Evolutionary conservation across 2,797 vertebrate species (phyloP).

Genomic region (Euphonia xanthogaster): DNA sequence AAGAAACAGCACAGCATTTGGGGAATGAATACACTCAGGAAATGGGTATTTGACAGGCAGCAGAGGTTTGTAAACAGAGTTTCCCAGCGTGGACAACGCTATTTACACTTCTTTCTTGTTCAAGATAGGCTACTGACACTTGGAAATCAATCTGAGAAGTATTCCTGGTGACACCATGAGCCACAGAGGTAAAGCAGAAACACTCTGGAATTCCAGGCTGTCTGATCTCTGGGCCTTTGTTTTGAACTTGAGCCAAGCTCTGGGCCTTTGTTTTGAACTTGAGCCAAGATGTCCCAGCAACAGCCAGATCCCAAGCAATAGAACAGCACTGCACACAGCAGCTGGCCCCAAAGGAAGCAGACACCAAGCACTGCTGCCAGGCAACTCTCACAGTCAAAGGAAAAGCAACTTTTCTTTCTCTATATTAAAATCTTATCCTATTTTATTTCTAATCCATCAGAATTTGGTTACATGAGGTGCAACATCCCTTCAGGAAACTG

Average conservation of each 20-base stretch:
- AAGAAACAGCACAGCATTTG: constrained; percentile 3
- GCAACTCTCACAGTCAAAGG: not conserved
- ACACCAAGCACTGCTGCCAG: not conserved
- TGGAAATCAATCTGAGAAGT: not conserved
- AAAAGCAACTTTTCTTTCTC: not conserved
- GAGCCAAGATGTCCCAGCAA: not conserved
- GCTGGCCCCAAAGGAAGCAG: not conserved
- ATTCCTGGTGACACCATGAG: not conserved
- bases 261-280: not conserved
- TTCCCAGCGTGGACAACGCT: accelerated
- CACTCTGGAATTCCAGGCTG: not conserved
- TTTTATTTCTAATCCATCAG: not conserved
- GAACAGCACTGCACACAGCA: not conserved
- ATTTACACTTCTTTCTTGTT: not conserved
- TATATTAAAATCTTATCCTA: not conserved
- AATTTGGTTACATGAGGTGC: not conserved
- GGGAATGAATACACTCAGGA: not conserved
- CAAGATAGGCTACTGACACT: not conserved
- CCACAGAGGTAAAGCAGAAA: not conserved
- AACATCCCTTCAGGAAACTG: not conserved
- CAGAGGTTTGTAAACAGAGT: not conserved
- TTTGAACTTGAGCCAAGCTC: not conserved
- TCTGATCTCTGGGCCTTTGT: not conserved
- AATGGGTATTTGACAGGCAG: not conserved
- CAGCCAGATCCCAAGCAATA: not conserved